Conservation (phyloP, 92 coral and sea anemone species). For the Parazoanthus darwini region DNA sequence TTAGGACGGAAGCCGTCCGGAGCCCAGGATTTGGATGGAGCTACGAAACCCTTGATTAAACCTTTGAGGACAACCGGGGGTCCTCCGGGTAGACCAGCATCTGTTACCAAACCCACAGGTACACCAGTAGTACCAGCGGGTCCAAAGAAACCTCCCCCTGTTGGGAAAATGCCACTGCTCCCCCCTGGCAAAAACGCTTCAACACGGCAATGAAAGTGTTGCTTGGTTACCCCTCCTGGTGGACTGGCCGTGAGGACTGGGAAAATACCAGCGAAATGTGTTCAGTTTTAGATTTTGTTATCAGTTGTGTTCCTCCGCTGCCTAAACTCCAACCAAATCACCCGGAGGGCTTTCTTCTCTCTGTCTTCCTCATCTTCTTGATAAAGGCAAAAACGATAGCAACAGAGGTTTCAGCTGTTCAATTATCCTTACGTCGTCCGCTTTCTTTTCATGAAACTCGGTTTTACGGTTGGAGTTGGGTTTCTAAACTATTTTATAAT, state of each 20-base stretch:
- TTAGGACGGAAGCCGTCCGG: constrained; percentile 39
- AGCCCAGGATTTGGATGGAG: constrained; percentile 39
- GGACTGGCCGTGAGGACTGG: no score
- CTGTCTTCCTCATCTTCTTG: background rate
- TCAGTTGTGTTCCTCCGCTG: background rate
- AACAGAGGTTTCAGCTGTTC: background rate
- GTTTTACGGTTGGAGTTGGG: background rate
- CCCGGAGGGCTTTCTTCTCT: background rate
- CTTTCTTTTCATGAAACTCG: background rate
- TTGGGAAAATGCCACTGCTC: constrained; percentile 27
- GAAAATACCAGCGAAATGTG: no score
- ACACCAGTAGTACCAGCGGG: constrained; percentile 10
- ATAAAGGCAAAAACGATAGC: no score
- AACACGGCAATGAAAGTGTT: constrained; percentile 5
- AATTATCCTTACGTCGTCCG: background rate
- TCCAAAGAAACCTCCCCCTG: constrained; percentile 20
- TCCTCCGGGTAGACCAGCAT: constrained; percentile 3
- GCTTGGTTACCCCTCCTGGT: background rate
- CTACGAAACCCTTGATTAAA: background rate
- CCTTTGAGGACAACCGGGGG: constrained; percentile 23
- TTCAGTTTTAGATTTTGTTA: no score
- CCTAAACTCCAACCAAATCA: background rate
- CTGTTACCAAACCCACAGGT: background rate
- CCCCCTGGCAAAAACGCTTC: constrained; percentile 24
- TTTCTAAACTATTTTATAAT: background rate